Conservation (phyloP, 2,797 vertebrate species). For the Poecilia picta region DNA sequence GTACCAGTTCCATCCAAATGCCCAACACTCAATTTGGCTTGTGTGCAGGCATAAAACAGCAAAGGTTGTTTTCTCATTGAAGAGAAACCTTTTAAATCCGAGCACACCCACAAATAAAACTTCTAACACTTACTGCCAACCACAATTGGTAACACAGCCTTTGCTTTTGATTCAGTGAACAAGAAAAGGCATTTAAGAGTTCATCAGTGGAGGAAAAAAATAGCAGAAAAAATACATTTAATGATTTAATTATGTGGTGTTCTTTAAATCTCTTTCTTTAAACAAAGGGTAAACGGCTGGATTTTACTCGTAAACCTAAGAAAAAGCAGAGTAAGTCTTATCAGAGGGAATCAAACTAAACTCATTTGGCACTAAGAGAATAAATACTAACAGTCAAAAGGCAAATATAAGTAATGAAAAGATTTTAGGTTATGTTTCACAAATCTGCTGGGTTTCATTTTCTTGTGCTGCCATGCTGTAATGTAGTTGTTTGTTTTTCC, state of each 20-base stretch:
- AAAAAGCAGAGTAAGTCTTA: background rate
- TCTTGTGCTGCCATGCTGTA: background rate
- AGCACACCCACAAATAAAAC: slow-evolving; percentile 48
- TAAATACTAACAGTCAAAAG: background rate
- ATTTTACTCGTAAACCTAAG: background rate
- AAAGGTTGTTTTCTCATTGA: slow-evolving; percentile 37
- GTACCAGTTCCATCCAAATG: slow-evolving; percentile 8
- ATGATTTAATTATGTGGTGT: background rate
- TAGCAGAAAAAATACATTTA: background rate
- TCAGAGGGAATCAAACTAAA: background rate
- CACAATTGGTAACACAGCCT: slow-evolving; percentile 29
- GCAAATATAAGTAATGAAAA: background rate
- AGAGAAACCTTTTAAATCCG: slow-evolving; percentile 29
- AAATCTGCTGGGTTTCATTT: background rate
- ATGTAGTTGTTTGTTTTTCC: slow-evolving; percentile 8
- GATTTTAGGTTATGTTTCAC: background rate
- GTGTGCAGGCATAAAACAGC: slow-evolving; percentile 14
- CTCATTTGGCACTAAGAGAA: background rate
- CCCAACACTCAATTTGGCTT: slow-evolving; percentile 15
- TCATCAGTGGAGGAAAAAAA: background rate
- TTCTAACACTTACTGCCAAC: slow-evolving; percentile 40
- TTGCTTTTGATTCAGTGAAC: slow-evolving; percentile 48
- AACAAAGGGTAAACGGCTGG: background rate
- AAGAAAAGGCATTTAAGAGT: slow-evolving; percentile 15
- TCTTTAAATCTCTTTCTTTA: slow-evolving; percentile 21